phyloP scores from a whole-genome alignment of 2,888 invertebrate species.

The Osmoderma eremita region DNA sequence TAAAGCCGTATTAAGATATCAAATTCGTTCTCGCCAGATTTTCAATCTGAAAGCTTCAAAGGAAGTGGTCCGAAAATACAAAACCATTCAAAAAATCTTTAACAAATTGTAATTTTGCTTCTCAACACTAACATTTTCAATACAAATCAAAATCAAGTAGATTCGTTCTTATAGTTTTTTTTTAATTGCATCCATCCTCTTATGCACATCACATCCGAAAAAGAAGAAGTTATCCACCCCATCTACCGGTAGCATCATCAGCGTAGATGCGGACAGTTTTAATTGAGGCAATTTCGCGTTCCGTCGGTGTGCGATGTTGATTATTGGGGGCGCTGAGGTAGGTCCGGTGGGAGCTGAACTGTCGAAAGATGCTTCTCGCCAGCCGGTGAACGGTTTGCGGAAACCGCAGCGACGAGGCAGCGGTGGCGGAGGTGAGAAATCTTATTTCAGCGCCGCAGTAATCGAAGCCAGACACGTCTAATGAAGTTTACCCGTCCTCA shows the following conservation, averaged over 20 bases:
- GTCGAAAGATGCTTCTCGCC: slow-evolving; percentile 41
- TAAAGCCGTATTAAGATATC: no score
- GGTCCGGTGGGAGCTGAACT: slow-evolving; percentile 50
- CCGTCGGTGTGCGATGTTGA: slow-evolving; percentile 51
- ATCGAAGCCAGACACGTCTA: slow-evolving; percentile 62
- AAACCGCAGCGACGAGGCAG: slow-evolving; percentile 52
- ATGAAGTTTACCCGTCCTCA: slow-evolving; percentile 60
- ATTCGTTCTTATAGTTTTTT: no score
- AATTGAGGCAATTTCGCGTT: slow-evolving; percentile 38
- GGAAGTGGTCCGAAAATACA: no score
- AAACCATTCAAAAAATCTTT: no score
- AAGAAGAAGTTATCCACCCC: no score
- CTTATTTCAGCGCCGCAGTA: slow-evolving; percentile 61
- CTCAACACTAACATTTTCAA: no score
- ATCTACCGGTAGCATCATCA: not conserved
- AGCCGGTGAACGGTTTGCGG: slow-evolving; percentile 45
- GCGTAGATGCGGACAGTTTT: slow-evolving; percentile 24
- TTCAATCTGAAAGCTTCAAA: no score
- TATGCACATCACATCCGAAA: not conserved
- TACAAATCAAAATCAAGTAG: no score
- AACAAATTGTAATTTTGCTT: no score
- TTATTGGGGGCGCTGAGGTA: slow-evolving; percentile 53
- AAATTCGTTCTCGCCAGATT: no score
- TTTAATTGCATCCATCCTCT: no score
- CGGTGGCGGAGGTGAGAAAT: slow-evolving; percentile 63